Base-by-base conservation (phyloP, 2,888 invertebrate genomes). In the Mesorhabditis belari region DNA sequence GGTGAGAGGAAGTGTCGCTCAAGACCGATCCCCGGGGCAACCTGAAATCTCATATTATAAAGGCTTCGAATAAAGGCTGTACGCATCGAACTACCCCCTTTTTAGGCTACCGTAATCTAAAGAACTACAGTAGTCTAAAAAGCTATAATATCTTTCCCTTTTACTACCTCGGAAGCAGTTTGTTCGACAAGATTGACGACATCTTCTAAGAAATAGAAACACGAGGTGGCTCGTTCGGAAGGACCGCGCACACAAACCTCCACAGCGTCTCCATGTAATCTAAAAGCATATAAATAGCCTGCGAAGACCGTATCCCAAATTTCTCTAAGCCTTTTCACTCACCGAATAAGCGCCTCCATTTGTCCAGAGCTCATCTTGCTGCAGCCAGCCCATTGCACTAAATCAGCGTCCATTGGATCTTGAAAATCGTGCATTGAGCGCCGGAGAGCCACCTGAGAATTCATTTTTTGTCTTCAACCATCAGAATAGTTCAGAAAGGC, bases 151-250 rank as follows among this genome's bases (percentile, higher is more conserved):
- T n/a, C n/a, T n/a, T n/a, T n/a, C n/a, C n/a, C n/a, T n/a, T n/a
- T n/a, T n/a, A n/a, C n/a, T n/a, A n/a, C n/a, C 73, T 86, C 85
- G 55, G 84, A 82, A 26, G 88, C 81, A 9, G 87, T 87, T 81
- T 86, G 85, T 72, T 87, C 86, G 25, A 79, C 75, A 24, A 79
- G 65, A 56, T 74, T 75, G 56, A 77, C 73, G 44, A 79, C 63
- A 74, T 88, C 87, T 73, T 88, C 87, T 64, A 88, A 82, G 79
- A 89, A 87, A 73, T 87, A 87, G 79, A 88, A 89, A 77, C 76
- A 78, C 2, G 71, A 65, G 9, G 76, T 64, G 5, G 75, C 69
- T 25, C 67, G 66, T 6, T 82, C 81, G 9, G 73, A 63, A 6
- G 83, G 83, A 1, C 84, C 84, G 0, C 84, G 79, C 2, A 82